Evolutionary conservation across 37 sponge, comb jelly and placozoan species (phyloP), one percentile per base, ranked within the genome.

Genomic region (Chondrosia reniformis): DNA sequence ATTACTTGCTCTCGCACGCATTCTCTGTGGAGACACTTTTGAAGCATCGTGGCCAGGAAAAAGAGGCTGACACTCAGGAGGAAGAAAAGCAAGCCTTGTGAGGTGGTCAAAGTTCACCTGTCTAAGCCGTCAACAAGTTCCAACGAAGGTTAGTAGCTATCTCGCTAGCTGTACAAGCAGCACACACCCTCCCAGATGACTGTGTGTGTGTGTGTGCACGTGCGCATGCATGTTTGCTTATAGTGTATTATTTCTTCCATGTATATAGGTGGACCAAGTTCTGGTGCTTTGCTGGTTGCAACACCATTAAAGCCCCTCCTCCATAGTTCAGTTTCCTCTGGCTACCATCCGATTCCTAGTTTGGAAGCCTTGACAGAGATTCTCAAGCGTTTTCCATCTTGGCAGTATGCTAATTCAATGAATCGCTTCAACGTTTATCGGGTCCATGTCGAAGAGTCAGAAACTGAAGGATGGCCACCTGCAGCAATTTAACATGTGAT

Each of bases 101-200:
- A 22, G 67, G 67, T 33, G 38, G 17, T 8, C 30, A 49, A 49
- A 15, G 67, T 66, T 22, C 13, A 66, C 31, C 39, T 15, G 9
- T 40, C 67, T 6, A 69, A 69, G 72, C 72, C 41, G n/a, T 8
- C 36, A 40, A 6, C 43, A 36, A 30, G 32, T 7, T 2, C 36
- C 44, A 69, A 44, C 21, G 43, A 69, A 36, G 72, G 72, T 69
- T 69, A 40, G 72, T 32, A 32, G 66, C 66, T 64, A 64, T 49
- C 15, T 10, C 52, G 10, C 15, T 49, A 49, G 52, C 10, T 10
- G 52, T 19, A 49, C 10, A 49, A 49, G 15, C 10, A 19, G 52
- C 15, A 15, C 15, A 15, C 15, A 15, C 33, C 34, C 7, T 32
- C 33, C 34, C 34, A 32, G 3, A 36, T 64, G 66, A 34, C 34